Evolutionary conservation across 2,797 vertebrate species (phyloP), one percentile per base, ranked within the genome.

Genomic region (Lindbergichthys nudifrons): DNA sequence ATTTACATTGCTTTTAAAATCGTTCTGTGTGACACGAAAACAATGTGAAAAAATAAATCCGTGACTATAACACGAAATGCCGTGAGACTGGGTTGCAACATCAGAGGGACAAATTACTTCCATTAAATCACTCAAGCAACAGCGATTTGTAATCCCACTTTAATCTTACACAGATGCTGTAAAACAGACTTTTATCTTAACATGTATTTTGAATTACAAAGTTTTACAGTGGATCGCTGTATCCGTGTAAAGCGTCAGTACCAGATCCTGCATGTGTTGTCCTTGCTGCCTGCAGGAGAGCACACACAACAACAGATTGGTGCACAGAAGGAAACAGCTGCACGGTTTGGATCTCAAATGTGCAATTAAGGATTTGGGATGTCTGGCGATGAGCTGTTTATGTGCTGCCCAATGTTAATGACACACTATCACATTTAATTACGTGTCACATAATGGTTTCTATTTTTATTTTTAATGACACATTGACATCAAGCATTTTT

Each of bases 181-280:
- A 42, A 51, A 32, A 12, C 26, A 47, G 15, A 12, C 3, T 32
- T 19, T 59, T 47, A 52, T 15, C 32, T 6, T 36, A 36, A 36
- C 1, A 36, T 36, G 32, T 36, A 36, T 36, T 36, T 36, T 36
- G 32, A 60, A 6, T 64, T 12, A 18, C 11, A 60, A 64, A 23
- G 12, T 9, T 5, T 51, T 12, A 58, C 14, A 43, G 12, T 14
- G 39, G 39, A 46, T 13, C 16, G 0, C 41, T 73, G 43, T 65
- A 39, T 68, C 36, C 32, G 36, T 69, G 59, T 14, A 30, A 65
- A 6, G 10, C 61, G 45, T 96, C 93, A 98, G 65, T 85, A 93
- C 97, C 97, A 99, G 92, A 98, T 96, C 86, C 96, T 93, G 67
- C 97, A 99, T 68, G 97, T 97, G 87, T 98, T 98, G 81, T 99